Percentiles rank a stretch among this genome's conserved stretches.
Evolutionary conservation across 2,113 vertebrate species (phyloP).

Genomic region (Symphodus melops): DNA sequence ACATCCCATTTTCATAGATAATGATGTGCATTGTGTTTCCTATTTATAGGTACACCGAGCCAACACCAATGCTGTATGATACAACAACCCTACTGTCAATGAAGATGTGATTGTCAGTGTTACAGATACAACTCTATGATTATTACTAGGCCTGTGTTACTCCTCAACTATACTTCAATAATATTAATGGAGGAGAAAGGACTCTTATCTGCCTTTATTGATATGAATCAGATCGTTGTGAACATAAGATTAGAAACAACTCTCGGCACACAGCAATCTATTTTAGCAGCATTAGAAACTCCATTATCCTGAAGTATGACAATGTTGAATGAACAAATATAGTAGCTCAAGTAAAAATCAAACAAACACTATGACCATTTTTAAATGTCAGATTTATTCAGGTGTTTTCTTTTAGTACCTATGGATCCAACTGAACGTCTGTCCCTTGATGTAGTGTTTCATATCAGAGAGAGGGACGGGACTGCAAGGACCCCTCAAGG

Average conservation of each 20-base stretch:
- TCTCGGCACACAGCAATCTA: not conserved
- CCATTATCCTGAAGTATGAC: not conserved
- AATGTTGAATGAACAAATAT: not conserved
- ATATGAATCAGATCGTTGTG: not conserved
- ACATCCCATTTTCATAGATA: too few species aligned
- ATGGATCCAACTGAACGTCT: too few species aligned
- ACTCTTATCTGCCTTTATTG: constrained; percentile 1
- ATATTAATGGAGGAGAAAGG: not conserved
- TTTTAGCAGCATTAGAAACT: not conserved
- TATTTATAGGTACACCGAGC: not conserved
- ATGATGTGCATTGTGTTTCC: too few species aligned
- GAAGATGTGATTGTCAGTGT: not conserved
- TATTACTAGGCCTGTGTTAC: not conserved
- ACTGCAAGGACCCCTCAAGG: not conserved
- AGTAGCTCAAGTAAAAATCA: too few species aligned
- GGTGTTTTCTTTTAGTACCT: too few species aligned
- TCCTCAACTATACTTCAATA: too few species aligned
- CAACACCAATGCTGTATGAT: not conserved
- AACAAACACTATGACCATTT: too few species aligned
- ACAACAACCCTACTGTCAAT: not conserved
- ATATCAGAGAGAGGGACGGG: not conserved
- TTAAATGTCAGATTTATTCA: too few species aligned
- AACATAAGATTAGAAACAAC: constrained; percentile 2
- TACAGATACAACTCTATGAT: not conserved
- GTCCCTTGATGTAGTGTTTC: not conserved